phyloP scores from a whole-genome alignment of 2,888 invertebrate species.

The Synergus laeviventris region DNA sequence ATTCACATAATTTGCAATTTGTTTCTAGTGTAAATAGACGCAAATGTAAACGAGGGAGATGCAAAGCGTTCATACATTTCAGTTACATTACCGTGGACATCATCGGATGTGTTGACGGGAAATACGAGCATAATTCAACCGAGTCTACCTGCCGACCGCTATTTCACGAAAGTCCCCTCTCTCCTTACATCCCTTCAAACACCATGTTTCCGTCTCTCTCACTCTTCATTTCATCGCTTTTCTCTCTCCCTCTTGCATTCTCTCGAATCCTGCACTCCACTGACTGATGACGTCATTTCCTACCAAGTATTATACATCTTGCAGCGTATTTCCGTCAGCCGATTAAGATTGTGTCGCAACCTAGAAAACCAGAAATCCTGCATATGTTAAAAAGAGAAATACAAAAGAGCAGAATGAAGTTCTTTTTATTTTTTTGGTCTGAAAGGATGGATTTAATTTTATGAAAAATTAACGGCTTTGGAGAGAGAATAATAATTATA shows the following conservation, averaged over 20 bases:
- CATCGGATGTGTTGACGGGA: constrained; percentile 75
- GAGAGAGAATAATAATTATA: too few species aligned
- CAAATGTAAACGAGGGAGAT: constrained; percentile 38
- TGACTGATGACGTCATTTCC: constrained; percentile 75
- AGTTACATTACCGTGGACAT: constrained; percentile 74
- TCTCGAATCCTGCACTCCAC: constrained; percentile 60
- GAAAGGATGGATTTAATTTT: too few species aligned
- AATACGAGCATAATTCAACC: constrained; percentile 75
- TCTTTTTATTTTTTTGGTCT: too few species aligned
- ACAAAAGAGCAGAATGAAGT: not conserved
- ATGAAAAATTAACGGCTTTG: too few species aligned
- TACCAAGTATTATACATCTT: constrained; percentile 68
- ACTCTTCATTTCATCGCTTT: constrained; percentile 45
- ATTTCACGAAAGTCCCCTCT: constrained; percentile 69
- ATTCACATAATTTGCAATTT: constrained; percentile 26
- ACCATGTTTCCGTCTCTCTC: constrained; percentile 39
- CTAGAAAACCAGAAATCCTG: constrained; percentile 13
- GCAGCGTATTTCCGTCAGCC: constrained; percentile 66
- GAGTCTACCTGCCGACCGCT: constrained; percentile 64
- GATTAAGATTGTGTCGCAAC: constrained; percentile 65
- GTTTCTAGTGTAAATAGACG: constrained; percentile 46
- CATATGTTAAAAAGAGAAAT: constrained; percentile 6
- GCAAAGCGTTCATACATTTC: constrained; percentile 72
- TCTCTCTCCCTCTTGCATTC: constrained; percentile 50
- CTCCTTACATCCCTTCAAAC: constrained; percentile 42